Evolutionary conservation across 2,797 vertebrate genomes (phyloP), one percentile per base, ranked within the genome.

Genomic region (Muraenolepis orangiensis): DNA sequence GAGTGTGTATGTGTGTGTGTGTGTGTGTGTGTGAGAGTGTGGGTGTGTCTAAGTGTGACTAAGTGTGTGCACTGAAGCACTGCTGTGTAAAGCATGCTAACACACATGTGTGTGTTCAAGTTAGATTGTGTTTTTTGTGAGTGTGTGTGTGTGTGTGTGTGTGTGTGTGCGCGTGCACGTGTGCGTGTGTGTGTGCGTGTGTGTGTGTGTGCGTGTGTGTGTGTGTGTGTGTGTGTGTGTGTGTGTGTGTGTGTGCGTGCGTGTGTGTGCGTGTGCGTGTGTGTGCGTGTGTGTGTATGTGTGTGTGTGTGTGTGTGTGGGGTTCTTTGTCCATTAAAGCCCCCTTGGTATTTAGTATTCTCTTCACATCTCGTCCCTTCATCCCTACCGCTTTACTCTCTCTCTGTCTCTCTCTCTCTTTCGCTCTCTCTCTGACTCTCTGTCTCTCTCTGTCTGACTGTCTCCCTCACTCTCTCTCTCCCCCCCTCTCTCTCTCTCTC

Each of bases 261-360:
- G 42, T 70, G 51, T 38, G 66, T 51, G 75, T 71, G 64, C 42
- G 72, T 73, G 71, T 67, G 70, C 67, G 38, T 46, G 74, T 42
- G 75, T 74, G 30, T 74, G 72, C 70, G 79, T 76, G 69, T 76
- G 72, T 76, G 74, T 74, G 75, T 74, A 70, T 18, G 71, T 23
- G 40, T 69, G 36, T 76, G 72, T 57, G 23, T 32, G 70, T 61
- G 57, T 78, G 76, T 82, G 61, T 72, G 71, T 73, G 66, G 42
- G 70, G 79, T 78, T 83, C 85, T 90, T 89, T 92, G 87, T 92
- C 85, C 66, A 29, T 90, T 90, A 87, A 90, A 90, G 86, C 89
- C 88, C 88, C 91, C 83, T 82, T 61, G 78, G 88, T 94, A 91
- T 86, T 94, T 93, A 93, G 91, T 93, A 93, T 93, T 92, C 92